phyloP scores from a whole-genome alignment of 2,113 vertebrate species.

The Nothocercus julius region DNA sequence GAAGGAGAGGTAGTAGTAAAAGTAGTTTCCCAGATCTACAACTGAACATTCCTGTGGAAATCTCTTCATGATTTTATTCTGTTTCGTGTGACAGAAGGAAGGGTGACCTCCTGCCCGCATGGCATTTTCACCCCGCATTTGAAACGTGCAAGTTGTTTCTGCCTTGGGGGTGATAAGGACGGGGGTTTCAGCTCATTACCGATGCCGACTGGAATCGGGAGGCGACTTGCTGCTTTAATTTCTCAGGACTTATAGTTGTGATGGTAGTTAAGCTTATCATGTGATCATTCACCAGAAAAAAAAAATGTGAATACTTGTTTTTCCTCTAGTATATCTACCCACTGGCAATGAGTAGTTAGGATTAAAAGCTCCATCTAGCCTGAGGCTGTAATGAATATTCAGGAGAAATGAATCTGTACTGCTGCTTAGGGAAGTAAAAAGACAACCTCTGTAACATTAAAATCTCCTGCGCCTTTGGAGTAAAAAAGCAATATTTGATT shows the following conservation, averaged over 20 bases:
- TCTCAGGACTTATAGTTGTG: constrained; percentile 45
- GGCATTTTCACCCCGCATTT: constrained; percentile 5
- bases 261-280: constrained; percentile 66
- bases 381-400: constrained; percentile 72
- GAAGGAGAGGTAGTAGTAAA: background rate
- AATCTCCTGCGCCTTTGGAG: constrained; percentile 59
- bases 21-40: background rate
- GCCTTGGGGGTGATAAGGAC: constrained; percentile 27
- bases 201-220: constrained; percentile 51
- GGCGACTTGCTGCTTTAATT: constrained; percentile 67
- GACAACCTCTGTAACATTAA: constrained; percentile 50
- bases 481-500: constrained; percentile 66
- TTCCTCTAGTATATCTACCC: constrained; percentile 61
- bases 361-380: constrained; percentile 67
- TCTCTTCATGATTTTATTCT: background rate
- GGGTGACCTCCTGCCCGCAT: background rate
- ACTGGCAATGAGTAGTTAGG: constrained; percentile 65
- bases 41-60: background rate
- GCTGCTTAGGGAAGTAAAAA: constrained; percentile 59
- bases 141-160: constrained; percentile 13
- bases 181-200: constrained; percentile 49
- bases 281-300: constrained; percentile 46
- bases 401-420: constrained; percentile 52
- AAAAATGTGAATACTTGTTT: constrained; percentile 59
- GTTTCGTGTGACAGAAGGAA: background rate